Conservation (phyloP, 2,113 vertebrate species). For the Thalassoma bifasciatum region DNA sequence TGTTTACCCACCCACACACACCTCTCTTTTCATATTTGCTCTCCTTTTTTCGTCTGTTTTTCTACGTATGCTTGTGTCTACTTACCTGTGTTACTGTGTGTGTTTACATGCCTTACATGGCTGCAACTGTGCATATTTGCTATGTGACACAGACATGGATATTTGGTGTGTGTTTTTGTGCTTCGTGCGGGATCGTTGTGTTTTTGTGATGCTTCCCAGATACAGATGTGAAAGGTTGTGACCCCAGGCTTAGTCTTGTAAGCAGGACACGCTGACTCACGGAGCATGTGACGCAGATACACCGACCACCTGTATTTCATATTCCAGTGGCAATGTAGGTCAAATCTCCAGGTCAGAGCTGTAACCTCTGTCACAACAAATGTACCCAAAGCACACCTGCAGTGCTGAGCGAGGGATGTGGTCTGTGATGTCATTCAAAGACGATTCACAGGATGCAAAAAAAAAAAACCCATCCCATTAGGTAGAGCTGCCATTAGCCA, state of each 20-base stretch:
- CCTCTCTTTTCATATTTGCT: constrained; percentile 39
- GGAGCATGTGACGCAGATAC: constrained; percentile 27
- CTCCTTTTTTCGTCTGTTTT: constrained; percentile 9
- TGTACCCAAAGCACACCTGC: constrained; percentile 11
- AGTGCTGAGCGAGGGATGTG: background rate
- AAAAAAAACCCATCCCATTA: too few species aligned
- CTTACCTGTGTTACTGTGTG: constrained; percentile 9
- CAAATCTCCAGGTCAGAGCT: constrained; percentile 25
- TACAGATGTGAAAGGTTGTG: constrained; percentile 33
- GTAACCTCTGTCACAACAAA: constrained; percentile 16
- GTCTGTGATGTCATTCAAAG: background rate
- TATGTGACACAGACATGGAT: constrained; percentile 20
- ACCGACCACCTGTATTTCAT: constrained; percentile 36
- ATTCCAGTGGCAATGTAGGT: constrained; percentile 28
- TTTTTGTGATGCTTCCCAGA: constrained; percentile 17
- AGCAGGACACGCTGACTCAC: constrained; percentile 20
- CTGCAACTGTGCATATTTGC: constrained; percentile 2
- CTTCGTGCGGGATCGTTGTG: background rate
- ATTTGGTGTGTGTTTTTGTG: constrained; percentile 1
- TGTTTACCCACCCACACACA: constrained; percentile 48
- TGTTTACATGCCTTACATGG: constrained; percentile 17
- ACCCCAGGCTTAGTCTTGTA: constrained; percentile 12
- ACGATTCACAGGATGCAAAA: background rate
- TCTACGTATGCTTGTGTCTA: constrained; percentile 15
- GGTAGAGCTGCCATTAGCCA: too few species aligned